A percentile compares a stretch with the other conserved stretches of the same genome.
These are phyloP conservation scores for Mesembrinibis cayennensis DNA, from an alignment of 2,113 vertebrate genomes.

Conservation along the genomic window DNA sequence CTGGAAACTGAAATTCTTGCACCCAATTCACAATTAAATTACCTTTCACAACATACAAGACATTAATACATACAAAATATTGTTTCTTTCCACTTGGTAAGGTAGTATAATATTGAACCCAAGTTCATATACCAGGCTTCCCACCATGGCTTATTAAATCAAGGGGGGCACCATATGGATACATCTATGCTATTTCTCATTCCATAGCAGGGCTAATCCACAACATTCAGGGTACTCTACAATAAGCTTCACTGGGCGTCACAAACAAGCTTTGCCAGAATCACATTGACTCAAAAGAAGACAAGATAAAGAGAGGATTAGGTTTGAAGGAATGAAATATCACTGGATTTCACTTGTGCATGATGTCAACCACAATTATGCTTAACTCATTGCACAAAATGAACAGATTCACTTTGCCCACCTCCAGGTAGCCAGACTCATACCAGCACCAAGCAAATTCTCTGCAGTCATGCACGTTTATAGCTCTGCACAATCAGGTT, in stretches of 20 bases:
- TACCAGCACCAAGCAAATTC: not conserved
- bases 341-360: slow-evolving; percentile 7
- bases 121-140: not conserved
- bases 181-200: not conserved
- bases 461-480: not conserved
- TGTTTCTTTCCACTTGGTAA: not conserved
- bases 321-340: slow-evolving; percentile 6
- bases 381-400: not conserved
- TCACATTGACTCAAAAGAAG: not conserved
- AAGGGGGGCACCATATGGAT: not conserved
- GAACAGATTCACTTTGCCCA: not conserved
- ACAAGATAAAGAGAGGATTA: not conserved
- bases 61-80: not conserved
- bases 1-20: slow-evolving; percentile 35
- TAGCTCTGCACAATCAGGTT: slow-evolving; percentile 41
- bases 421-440: not conserved
- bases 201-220: not conserved
- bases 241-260: not conserved
- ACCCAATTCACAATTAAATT: slow-evolving; percentile 27
- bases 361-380: not conserved
- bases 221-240: not conserved
- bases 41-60: not conserved
- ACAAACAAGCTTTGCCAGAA: not conserved
- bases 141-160: not conserved
- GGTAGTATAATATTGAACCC: not conserved